phyloP scores from a whole-genome alignment of 2,797 vertebrate genomes.

The Ctenosaura bakeri region DNA sequence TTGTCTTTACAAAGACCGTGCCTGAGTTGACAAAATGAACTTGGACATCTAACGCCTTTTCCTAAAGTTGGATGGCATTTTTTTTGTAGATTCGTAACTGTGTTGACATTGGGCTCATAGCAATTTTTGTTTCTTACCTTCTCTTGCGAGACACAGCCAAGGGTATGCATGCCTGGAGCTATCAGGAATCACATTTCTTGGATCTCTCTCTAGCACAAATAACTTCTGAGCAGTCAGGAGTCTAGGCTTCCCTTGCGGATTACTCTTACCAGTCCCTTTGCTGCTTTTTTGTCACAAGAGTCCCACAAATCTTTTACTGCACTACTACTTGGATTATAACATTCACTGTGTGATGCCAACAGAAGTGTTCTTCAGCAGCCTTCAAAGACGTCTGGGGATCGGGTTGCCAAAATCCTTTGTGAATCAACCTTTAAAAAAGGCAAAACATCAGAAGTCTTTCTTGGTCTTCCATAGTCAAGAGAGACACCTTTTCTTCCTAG shows the following conservation, averaged over 20 bases:
- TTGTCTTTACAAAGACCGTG: neutral
- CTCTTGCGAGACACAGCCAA: neutral
- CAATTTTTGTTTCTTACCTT: neutral
- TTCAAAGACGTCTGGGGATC: accelerated
- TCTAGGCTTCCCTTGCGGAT: accelerated
- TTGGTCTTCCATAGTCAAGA: accelerated
- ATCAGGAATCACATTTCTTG: neutral
- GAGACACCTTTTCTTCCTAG: accelerated
- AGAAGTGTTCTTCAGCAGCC: neutral
- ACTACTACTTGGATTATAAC: neutral
- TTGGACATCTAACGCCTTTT: neutral
- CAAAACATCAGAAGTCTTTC: accelerated
- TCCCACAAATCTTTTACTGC: too few species aligned
- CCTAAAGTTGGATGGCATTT: neutral
- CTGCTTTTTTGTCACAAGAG: neutral
- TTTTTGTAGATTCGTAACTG: accelerated
- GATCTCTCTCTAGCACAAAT: neutral
- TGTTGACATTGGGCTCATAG: neutral
- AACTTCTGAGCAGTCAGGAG: neutral
- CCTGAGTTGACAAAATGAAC: neutral
- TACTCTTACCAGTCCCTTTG: neutral
- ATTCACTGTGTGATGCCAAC: neutral
- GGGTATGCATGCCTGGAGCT: neutral
- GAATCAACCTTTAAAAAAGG: neutral
- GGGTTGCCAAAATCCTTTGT: accelerated